These are phyloP conservation scores for Staurois parvus DNA, from an alignment of 2,797 vertebrate genomes.

Conservation along the genomic window DNA sequence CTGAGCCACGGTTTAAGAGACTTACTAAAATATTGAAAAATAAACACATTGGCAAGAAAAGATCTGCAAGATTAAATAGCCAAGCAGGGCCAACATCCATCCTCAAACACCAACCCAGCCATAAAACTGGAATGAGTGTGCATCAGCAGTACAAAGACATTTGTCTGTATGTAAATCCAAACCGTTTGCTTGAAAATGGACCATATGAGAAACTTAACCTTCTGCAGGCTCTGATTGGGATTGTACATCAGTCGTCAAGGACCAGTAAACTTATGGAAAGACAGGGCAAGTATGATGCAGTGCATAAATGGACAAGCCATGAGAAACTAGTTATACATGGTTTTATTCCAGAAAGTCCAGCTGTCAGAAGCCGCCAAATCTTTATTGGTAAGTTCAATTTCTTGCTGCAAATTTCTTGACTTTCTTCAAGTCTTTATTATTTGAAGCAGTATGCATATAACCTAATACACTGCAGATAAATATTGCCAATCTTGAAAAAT, in stretches of 20 bases:
- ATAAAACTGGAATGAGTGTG: slow-evolving; percentile 75
- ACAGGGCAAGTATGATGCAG: slow-evolving; percentile 65
- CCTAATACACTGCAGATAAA: no score
- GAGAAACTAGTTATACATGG: slow-evolving; percentile 88
- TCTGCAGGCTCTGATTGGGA: slow-evolving; percentile 88
- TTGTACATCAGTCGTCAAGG: slow-evolving; percentile 85
- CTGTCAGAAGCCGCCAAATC: slow-evolving; percentile 87
- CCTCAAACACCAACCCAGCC: slow-evolving; percentile 83
- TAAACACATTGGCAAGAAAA: slow-evolving; percentile 73
- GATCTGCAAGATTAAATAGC: slow-evolving; percentile 64
- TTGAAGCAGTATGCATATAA: no score
- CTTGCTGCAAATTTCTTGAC: no score
- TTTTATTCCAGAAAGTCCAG: slow-evolving; percentile 86
- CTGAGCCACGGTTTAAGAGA: slow-evolving; percentile 82
- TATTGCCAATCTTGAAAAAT: no score
- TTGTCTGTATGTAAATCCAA: slow-evolving; percentile 90
- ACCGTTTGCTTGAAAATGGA: slow-evolving; percentile 73
- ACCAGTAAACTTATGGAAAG: slow-evolving; percentile 72
- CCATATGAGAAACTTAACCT: slow-evolving; percentile 74
- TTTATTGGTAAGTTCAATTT: slow-evolving; percentile 84
- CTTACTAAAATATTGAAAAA: slow-evolving; percentile 86
- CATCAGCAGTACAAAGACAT: slow-evolving; percentile 88
- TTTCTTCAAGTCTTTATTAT: no score
- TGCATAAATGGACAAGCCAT: slow-evolving; percentile 63
- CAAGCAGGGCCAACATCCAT: slow-evolving; percentile 84